Evolutionary conservation across 2,113 vertebrate genomes (phyloP).

Genomic region (Coptodon bakossiorum): DNA sequence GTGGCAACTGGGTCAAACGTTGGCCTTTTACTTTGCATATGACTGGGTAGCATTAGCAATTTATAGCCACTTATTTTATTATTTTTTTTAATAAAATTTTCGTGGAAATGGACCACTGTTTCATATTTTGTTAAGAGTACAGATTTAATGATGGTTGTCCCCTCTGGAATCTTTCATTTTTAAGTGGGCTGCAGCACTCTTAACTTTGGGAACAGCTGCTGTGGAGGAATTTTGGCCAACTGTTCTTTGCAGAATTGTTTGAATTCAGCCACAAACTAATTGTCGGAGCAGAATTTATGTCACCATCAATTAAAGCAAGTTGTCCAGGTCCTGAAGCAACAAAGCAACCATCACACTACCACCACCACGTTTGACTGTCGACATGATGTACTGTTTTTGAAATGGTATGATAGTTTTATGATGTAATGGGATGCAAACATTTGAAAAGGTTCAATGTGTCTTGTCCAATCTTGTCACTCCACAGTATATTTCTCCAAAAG

Average conservation of each 20-base stretch:
- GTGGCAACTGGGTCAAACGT: not conserved
- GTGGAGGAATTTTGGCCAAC: not conserved
- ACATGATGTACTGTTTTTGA: not conserved
- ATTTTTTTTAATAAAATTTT: not conserved
- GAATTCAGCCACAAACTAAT: not conserved
- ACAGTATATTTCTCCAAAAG: not conserved
- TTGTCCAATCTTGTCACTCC: not conserved
- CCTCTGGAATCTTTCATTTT: not conserved
- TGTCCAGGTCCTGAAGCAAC: not conserved
- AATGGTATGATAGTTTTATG: not conserved
- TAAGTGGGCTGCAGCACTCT: not conserved
- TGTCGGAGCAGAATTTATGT: not conserved
- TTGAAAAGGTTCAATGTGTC: not conserved
- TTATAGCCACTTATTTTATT: not conserved
- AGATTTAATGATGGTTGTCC: not conserved
- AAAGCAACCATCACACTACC: not conserved
- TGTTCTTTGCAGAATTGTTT: not conserved
- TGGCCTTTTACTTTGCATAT: not conserved
- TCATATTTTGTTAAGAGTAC: not conserved
- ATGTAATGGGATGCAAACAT: not conserved
- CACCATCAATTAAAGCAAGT: not conserved
- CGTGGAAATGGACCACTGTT: accelerated
- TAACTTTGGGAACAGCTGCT: not conserved
- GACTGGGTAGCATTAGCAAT: not conserved
- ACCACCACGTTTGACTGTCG: not conserved